Percentiles rank a stretch among this genome's conserved stretches.
Evolutionary conservation across 2,888 invertebrate genomes (phyloP).

Genomic region (Galeruca laticollis): DNA sequence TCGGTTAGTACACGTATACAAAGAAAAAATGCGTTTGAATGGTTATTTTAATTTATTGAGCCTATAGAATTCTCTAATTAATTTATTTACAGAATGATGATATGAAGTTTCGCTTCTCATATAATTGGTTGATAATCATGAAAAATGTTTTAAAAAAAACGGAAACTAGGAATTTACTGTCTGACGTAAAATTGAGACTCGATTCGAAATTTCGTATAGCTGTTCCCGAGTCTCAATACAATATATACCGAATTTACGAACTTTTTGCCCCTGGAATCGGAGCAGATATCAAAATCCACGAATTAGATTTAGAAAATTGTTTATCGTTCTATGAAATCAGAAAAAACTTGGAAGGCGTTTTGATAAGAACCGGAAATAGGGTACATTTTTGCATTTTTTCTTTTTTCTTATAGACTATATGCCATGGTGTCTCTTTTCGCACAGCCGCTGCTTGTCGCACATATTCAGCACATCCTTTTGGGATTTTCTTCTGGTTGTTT

Average conservation of each 20-base stretch:
- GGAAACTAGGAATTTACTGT: conserved; percentile 35
- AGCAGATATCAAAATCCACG: conserved; percentile 35
- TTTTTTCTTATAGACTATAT: too few relatives aligned
- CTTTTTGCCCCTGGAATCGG: conserved; percentile 53
- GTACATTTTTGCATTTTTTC: conserved; percentile 43
- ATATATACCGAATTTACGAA: conserved; percentile 43
- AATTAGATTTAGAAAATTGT: conserved; percentile 7
- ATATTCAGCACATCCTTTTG: not conserved
- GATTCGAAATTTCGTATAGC: conserved; percentile 40
- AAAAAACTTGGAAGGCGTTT: conserved; percentile 52
- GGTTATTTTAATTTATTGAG: too few relatives aligned
- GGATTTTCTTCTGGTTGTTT: not conserved
- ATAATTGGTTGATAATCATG: conserved; percentile 47
- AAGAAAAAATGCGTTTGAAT: too few relatives aligned
- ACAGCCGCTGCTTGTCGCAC: too few relatives aligned
- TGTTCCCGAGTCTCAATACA: conserved; percentile 35
- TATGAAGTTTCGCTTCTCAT: conserved; percentile 49
- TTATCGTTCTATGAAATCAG: conserved; percentile 50
- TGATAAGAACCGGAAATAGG: conserved; percentile 52
- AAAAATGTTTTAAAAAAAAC: not conserved
- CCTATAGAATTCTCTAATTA: conserved; percentile 6
- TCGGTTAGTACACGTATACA: too few relatives aligned
- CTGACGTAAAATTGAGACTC: conserved; percentile 45
- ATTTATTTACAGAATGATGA: not conserved
- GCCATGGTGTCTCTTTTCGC: too few relatives aligned